Evolutionary conservation across 2,113 vertebrate species (phyloP), one percentile per base, ranked within the genome.

Genomic region (Lepus americanus): DNA sequence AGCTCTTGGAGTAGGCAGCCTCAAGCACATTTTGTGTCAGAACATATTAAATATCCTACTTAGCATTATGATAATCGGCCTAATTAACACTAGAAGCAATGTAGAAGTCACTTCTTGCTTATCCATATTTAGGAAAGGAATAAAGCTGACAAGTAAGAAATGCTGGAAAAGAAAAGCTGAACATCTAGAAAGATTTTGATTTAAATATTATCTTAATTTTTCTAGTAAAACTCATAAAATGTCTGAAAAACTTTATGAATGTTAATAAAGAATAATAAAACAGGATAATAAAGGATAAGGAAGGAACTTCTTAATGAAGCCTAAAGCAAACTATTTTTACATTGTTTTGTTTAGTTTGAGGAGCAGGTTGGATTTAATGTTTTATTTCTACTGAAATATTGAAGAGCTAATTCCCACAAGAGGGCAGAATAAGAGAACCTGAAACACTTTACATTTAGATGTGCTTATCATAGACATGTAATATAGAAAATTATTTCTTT

Each of bases 371-470:
- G 20, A 89, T 87, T 93, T 91, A 90, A 19, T 88, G 22, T 86
- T 92, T 89, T 80, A 39, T 84, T 92, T 36, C 67, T 77, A 76
- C 16, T 94, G 63, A 82, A 84, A 87, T 39, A 89, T 69, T 79
- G n/a, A 92, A 82, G 83, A 59, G 1, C 31, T 82, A 19, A 23
- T 96, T 95, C 69, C 97, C 96, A 97, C 97, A 96, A 97, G 95
- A 86, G 95, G 96, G 97, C 95, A 97, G 95, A 94, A 76, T 94
- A 61, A 92, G 89, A 96, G 79, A 95, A 63, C 44, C 87, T 95
- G 39, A 86, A 97, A 94, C 88, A 13, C n/a, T 89, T 83, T 9
- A 53, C 4, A 61, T 27, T 82, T 94, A 72, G 93, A 67, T 59
- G 2, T 69, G 20, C 27, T n/a, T 69, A 67, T 61, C 4, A 3